Evolutionary conservation across 2,113 vertebrate species (phyloP).

Genomic region (Passer domesticus): DNA sequence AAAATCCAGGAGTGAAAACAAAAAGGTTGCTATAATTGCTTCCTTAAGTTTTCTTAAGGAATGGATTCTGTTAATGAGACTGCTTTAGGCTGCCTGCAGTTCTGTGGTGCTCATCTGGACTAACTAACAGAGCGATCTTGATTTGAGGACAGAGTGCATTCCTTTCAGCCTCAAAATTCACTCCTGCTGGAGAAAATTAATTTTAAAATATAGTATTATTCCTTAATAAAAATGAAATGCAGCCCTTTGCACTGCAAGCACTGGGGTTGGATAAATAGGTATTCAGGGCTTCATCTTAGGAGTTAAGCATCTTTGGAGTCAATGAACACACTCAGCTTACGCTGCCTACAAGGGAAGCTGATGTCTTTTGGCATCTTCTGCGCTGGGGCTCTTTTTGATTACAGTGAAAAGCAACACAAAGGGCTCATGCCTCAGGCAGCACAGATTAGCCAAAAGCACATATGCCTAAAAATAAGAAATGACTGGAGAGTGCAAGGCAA

Average conservation of each 20-base stretch:
- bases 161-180: background rate
- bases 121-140: background rate
- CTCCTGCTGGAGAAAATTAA: background rate
- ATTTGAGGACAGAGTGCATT: background rate
- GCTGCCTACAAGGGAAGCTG: background rate
- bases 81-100: background rate
- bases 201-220: background rate
- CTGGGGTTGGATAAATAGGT: background rate
- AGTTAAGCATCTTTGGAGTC: background rate
- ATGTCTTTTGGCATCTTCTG: slow-evolving; percentile 25
- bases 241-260: background rate
- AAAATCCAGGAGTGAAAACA: background rate
- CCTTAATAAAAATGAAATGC: background rate
- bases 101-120: background rate
- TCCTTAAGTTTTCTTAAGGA: background rate
- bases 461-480: slow-evolving; percentile 4
- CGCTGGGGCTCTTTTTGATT: background rate
- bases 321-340: background rate
- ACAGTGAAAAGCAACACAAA: background rate
- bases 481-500: background rate
- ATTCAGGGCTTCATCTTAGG: background rate
- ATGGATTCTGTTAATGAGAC: background rate
- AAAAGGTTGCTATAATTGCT: accelerated
- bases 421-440: background rate
- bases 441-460: background rate